Percentiles rank a stretch among this genome's conserved stretches.
Conservation (phyloP, 2,113 vertebrate species). For the Tichodroma muraria region DNA sequence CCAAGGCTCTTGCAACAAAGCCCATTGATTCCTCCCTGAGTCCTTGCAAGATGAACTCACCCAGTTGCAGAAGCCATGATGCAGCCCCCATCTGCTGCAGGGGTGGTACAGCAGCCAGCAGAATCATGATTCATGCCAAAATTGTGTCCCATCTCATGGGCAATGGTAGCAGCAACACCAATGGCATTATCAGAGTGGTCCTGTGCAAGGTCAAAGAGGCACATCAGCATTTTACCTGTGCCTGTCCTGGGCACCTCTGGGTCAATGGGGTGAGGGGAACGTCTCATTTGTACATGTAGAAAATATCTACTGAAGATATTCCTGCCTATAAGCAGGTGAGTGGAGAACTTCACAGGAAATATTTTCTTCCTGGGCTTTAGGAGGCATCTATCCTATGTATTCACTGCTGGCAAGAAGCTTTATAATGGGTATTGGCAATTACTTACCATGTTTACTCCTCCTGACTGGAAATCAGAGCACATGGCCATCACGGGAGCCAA, state of each 20-base stretch:
- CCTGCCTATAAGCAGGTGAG: not conserved
- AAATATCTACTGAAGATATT: not conserved
- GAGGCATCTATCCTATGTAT: not conserved
- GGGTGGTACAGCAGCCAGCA: constrained; percentile 80
- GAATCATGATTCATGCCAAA: constrained; percentile 96
- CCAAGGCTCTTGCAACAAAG: not conserved
- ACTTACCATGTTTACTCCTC: constrained; percentile 95
- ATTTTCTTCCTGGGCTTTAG: not conserved
- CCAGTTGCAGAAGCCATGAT: constrained; percentile 98
- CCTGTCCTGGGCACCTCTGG: not conserved
- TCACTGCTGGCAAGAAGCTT: not conserved
- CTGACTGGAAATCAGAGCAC: constrained; percentile 95
- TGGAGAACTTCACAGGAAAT: not conserved
- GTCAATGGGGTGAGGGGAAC: not conserved
- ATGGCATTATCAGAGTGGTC: constrained; percentile 89
- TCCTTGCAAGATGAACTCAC: constrained; percentile 56
- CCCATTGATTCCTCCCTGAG: not conserved
- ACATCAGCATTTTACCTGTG: not conserved
- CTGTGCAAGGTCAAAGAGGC: constrained; percentile 57
- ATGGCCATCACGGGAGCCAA: constrained; percentile 93
- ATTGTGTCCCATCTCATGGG: constrained; percentile 98
- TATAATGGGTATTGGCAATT: not conserved
- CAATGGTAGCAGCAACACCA: constrained; percentile 92
- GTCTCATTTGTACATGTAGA: not conserved
- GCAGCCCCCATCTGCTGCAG: constrained; percentile 86